Base-by-base conservation (phyloP, 2,888 invertebrate genomes). In the Pantelozetes paolii region DNA sequence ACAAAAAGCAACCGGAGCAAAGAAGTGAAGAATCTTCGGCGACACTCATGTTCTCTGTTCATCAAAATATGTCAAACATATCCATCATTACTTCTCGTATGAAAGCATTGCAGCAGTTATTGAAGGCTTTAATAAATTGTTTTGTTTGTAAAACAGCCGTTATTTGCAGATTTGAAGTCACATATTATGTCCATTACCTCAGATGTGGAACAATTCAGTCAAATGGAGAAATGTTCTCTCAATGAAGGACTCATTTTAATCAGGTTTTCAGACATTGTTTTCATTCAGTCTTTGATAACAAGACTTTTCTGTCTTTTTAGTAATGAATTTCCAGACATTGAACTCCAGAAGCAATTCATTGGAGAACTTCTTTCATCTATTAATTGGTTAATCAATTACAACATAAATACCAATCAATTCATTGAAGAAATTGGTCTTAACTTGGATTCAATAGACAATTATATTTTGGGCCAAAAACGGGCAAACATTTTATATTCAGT, bases 11-110 rank as follows among this genome's bases (percentile, higher is more conserved):
- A 87, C 1, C 85, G 90, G 76, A 87, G 88, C 18, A 87, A 89
- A 73, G 87, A 89, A 2, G 90, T 92, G 48, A 91, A 91, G 83
- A 92, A 92, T 80, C 42, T 94, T 9, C 85, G 94, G 2, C 86
- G 93, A 0, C 95, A 95, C 83, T 94, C 94, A 6, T 93, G 93
- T 32, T 91, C 92, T 11, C 84, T 93, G 26, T 89, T 95, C 84
- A 92, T 95, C 18, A 94, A 94, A 83, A 87, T 94, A 57, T 92
- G 91, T 20, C 88, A 90, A 75, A 91, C 91, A 82, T 94, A 92
- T 83, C 93, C 94, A 0, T 82, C 92, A 30, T 84, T 94, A 0
- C 83, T 95, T 75, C 83, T 94, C 80, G 83, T 83, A 78, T 79
- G 81, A 79, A n/a, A 69, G 15, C 1, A 32, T 32, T 67, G 5